Evolutionary conservation across 2,888 invertebrate species (phyloP).

Genomic region (Noctua janthe): DNA sequence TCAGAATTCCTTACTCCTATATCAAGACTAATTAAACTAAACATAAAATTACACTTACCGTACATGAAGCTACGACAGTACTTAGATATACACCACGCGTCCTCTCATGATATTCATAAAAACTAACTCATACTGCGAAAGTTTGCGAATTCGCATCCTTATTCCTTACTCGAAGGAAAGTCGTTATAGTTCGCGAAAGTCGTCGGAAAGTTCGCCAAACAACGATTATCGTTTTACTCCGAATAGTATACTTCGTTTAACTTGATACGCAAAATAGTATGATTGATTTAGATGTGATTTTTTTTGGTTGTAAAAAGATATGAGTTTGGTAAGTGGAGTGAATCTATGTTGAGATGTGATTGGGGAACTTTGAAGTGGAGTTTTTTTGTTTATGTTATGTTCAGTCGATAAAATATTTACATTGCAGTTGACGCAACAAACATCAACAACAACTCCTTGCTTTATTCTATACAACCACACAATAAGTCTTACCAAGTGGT

Average conservation of each 20-base stretch:
- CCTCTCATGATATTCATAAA: slow-evolving; percentile 54
- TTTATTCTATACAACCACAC: neutral
- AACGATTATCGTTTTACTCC: slow-evolving; percentile 52
- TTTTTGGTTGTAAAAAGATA: slow-evolving; percentile 20
- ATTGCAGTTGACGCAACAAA: neutral
- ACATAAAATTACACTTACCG: slow-evolving; percentile 19
- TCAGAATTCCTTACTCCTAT: neutral
- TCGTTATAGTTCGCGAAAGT: slow-evolving; percentile 58
- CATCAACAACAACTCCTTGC: neutral
- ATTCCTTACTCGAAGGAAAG: slow-evolving; percentile 30
- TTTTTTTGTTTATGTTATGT: neutral
- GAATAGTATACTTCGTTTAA: slow-evolving; percentile 30
- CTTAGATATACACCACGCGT: slow-evolving; percentile 32
- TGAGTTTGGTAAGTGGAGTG: neutral
- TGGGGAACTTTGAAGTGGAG: slow-evolving; percentile 8
- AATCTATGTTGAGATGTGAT: slow-evolving; percentile 7
- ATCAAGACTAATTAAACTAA: slow-evolving; percentile 30
- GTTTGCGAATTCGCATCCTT: slow-evolving; percentile 43
- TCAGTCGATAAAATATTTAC: neutral
- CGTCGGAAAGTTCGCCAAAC: slow-evolving; percentile 48
- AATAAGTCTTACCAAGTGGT: neutral
- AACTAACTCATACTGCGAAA: slow-evolving; percentile 51
- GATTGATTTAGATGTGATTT: slow-evolving; percentile 32
- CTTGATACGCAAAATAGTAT: slow-evolving; percentile 30
- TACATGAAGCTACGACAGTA: slow-evolving; percentile 17